phyloP scores from a whole-genome alignment of 2,797 vertebrate genomes.

The Diceros bicornis region DNA sequence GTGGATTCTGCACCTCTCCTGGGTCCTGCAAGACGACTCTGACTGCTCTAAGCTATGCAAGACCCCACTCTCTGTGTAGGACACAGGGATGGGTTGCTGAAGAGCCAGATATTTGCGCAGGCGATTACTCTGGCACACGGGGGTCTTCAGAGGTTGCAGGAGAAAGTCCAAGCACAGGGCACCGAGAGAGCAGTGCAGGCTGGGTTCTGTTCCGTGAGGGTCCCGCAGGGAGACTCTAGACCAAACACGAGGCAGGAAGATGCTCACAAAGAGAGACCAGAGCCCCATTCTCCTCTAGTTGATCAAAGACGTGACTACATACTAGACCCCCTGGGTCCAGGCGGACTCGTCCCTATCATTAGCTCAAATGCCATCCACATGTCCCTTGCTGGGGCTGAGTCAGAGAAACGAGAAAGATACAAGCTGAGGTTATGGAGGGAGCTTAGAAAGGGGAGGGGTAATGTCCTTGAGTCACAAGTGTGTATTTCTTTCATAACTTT shows the following conservation, averaged over 20 bases:
- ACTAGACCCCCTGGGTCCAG: not conserved
- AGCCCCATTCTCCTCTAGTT: not conserved
- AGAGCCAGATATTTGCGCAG: not conserved
- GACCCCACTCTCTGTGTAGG: not conserved
- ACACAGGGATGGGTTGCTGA: fast-evolving
- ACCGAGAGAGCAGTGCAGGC: not conserved
- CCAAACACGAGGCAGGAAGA: not conserved
- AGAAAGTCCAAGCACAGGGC: not conserved
- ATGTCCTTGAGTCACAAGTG: not conserved
- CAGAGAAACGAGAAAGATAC: not conserved
- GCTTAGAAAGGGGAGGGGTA: not conserved
- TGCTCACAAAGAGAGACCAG: not conserved
- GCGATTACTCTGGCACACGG: fast-evolving
- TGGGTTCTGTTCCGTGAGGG: fast-evolving
- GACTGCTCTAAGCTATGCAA: not conserved
- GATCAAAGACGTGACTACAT: fast-evolving
- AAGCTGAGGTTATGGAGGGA: fast-evolving
- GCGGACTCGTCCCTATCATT: not conserved
- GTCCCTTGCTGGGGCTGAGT: not conserved
- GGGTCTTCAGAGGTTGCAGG: not conserved
- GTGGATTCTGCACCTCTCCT: fast-evolving
- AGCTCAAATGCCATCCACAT: not conserved
- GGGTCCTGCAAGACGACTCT: fast-evolving
- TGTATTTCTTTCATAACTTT: fast-evolving
- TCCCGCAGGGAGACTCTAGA: too few species aligned